These are phyloP conservation scores for Antitype chi DNA, from an alignment of 2,888 invertebrate genomes.

Conservation along the genomic window DNA sequence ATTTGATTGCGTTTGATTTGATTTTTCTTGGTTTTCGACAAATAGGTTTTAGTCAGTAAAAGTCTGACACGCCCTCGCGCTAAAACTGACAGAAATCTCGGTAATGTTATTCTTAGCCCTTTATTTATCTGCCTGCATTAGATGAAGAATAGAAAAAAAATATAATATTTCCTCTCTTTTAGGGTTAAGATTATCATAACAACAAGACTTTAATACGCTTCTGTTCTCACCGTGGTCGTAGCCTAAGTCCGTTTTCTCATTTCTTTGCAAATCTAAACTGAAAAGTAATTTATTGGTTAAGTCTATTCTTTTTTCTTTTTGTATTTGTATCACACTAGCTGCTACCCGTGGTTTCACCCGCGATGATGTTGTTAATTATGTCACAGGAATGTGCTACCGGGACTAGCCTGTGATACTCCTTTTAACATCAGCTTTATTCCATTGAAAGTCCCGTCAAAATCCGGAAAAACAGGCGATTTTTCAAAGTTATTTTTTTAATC, in stretches of 20 bases:
- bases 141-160: neutral
- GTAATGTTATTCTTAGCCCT: neutral
- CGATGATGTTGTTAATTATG: no score
- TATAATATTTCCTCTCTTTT: neutral
- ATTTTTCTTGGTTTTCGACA: neutral
- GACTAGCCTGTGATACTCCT: no score
- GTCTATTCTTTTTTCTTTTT: neutral
- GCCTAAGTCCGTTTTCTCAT: conserved; percentile 10
- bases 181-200: neutral
- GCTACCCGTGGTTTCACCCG: no score
- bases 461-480: no score
- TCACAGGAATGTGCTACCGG: no score
- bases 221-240: neutral
- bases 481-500: no score
- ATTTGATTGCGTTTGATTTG: neutral
- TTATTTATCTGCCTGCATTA: neutral
- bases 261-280: conserved; percentile 18
- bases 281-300: conserved; percentile 2
- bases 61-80: no score
- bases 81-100: neutral
- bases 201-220: neutral
- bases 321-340: neutral
- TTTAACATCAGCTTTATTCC: no score
- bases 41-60: no score
- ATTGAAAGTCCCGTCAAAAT: no score